These are phyloP conservation scores for Lota lota DNA, from an alignment of 2,113 vertebrate species.

Conservation along the genomic window DNA sequence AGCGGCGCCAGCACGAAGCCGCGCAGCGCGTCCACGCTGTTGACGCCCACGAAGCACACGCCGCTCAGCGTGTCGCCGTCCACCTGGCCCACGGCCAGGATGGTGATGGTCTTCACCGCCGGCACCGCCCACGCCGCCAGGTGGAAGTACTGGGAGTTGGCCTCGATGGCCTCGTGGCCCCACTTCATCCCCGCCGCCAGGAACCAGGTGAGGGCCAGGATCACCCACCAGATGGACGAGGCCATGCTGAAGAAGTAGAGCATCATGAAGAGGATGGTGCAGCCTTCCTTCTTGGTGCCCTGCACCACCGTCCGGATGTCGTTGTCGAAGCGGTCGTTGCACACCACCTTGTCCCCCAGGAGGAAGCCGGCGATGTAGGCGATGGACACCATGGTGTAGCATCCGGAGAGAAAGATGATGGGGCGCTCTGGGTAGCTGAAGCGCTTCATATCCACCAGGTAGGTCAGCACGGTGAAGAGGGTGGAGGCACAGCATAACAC, in stretches of 20 bases:
- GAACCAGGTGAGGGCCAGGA: conserved; percentile 94
- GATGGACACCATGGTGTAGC: conserved; percentile 90
- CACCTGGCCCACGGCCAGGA: conserved; percentile 91
- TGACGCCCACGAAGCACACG: conserved; percentile 92
- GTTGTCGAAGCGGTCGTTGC: conserved; percentile 89
- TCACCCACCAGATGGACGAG: conserved; percentile 97
- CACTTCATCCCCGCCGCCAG: conserved; percentile 95
- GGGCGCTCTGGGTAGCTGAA: conserved; percentile 94
- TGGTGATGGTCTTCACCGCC: conserved; percentile 93
- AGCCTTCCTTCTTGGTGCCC: conserved; percentile 93
- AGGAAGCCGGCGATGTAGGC: conserved; percentile 91
- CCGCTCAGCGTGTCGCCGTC: conserved; percentile 91
- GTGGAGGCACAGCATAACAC: conserved; percentile 92
- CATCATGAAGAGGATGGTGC: conserved; percentile 99
- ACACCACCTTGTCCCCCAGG: conserved; percentile 89
- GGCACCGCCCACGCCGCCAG: conserved; percentile 95
- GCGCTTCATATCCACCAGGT: conserved; percentile 94
- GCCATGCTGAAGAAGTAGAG: conserved; percentile 98
- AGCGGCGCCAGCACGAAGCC: conserved; percentile 92
- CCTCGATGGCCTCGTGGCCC: conserved; percentile 96
- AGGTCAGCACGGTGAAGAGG: conserved; percentile 91
- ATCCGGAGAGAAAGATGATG: conserved; percentile 93
- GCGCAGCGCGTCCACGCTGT: conserved; percentile 89
- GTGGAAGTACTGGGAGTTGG: conserved; percentile 95
- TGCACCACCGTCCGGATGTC: conserved; percentile 89